Percentiles rank a stretch among this genome's conserved stretches.
These are phyloP conservation scores for Trogon surrucura DNA, from an alignment of 2,113 vertebrate species.

Conservation along the genomic window DNA sequence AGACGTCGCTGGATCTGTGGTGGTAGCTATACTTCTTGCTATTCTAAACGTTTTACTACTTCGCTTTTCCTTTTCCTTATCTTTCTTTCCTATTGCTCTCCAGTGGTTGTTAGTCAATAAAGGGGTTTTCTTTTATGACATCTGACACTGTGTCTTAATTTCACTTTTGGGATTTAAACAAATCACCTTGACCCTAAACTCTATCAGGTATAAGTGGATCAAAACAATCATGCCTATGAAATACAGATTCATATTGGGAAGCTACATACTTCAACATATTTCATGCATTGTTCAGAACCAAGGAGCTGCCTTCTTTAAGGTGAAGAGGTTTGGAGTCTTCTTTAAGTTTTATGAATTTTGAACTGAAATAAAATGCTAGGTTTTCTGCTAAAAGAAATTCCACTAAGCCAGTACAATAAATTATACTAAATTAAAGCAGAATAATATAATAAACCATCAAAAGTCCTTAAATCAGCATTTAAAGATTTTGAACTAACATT, in stretches of 20 bases:
- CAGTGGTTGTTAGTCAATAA: too few relatives aligned
- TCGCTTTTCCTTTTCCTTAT: too few relatives aligned
- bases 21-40: too few relatives aligned
- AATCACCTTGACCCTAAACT: too few relatives aligned
- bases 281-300: not conserved
- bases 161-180: too few relatives aligned
- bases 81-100: too few relatives aligned
- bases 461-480: not conserved
- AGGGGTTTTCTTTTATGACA: too few relatives aligned
- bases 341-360: not conserved
- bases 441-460: not conserved
- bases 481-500: not conserved
- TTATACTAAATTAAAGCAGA: not conserved
- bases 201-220: too few relatives aligned
- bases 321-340: not conserved
- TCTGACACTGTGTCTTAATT: too few relatives aligned
- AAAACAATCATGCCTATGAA: not conserved
- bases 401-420: not conserved
- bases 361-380: not conserved
- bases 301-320: not conserved
- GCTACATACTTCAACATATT: not conserved
- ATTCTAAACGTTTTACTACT: too few relatives aligned
- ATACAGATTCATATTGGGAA: not conserved
- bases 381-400: not conserved
- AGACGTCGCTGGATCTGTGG: too few relatives aligned